Percentiles rank a stretch among this genome's conserved stretches.
These are phyloP conservation scores for Conus betulinus DNA, from an alignment of 1,140 invertebrate species.

Conservation along the genomic window DNA sequence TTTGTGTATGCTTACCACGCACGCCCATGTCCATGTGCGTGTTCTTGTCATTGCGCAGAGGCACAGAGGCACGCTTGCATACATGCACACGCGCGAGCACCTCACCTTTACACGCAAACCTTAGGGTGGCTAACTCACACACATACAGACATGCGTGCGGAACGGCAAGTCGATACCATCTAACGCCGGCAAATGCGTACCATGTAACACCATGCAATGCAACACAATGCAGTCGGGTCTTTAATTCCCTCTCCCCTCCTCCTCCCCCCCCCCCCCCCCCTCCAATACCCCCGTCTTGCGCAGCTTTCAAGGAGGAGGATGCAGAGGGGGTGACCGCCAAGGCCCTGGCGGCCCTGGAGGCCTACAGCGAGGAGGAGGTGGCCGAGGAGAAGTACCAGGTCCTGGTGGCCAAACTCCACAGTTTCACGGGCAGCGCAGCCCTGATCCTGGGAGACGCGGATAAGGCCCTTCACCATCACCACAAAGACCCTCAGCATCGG, in stretches of 20 bases:
- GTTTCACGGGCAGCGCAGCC: constrained; percentile 73
- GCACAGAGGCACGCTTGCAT: too few species aligned
- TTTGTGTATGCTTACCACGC: too few species aligned
- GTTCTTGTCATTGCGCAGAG: too few species aligned
- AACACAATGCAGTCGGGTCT: background rate
- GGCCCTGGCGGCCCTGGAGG: background rate
- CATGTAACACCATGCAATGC: too few species aligned
- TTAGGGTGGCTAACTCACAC: background rate
- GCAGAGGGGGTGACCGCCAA: background rate
- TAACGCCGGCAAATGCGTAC: too few species aligned
- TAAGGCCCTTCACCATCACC: constrained; percentile 66
- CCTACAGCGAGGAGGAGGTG: constrained; percentile 3
- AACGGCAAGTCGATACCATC: too few species aligned
- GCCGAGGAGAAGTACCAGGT: background rate
- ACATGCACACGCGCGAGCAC: too few species aligned
- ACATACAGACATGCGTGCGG: too few species aligned
- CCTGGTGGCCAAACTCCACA: constrained; percentile 70
- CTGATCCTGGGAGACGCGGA: constrained; percentile 68
- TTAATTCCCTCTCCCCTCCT: background rate
- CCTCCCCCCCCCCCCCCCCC: background rate
- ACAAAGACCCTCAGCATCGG: constrained; percentile 67
- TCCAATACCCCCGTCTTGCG: background rate
- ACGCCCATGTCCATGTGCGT: too few species aligned
- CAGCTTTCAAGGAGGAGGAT: background rate
- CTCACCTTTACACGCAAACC: too few species aligned